Conservation (phyloP, 2,113 vertebrate genomes). For the Ptychochromis oligacanthus region DNA sequence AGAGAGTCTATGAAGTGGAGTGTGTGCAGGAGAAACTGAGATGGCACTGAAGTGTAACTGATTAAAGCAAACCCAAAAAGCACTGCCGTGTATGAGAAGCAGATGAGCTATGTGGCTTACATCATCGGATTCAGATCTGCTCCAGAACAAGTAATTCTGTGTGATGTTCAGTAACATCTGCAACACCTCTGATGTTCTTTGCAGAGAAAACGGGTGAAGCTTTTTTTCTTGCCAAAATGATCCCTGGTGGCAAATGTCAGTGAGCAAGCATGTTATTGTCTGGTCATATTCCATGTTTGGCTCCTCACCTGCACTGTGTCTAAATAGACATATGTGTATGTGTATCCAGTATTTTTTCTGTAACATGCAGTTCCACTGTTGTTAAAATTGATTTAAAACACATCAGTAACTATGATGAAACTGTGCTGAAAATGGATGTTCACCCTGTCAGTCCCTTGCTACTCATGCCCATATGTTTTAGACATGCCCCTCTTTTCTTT, state of each 20-base stretch:
- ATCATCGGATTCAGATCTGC: no score
- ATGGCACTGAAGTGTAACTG: neutral
- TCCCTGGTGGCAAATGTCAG: neutral
- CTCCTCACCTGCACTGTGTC: neutral
- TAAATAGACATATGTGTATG: neutral
- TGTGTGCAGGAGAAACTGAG: no score
- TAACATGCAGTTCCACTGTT: no score
- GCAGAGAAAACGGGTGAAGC: neutral
- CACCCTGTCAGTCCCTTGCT: neutral
- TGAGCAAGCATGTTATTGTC: neutral
- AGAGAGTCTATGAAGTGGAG: no score
- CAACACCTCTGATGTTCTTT: neutral
- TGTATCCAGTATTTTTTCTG: neutral
- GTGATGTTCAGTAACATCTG: neutral
- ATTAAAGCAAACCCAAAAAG: neutral
- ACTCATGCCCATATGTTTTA: neutral
- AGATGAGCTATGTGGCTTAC: no score
- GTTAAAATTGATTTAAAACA: neutral
- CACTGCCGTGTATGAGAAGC: fast-evolving
- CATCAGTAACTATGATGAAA: neutral
- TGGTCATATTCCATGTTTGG: neutral
- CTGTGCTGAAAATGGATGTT: neutral
- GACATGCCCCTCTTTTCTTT: neutral
- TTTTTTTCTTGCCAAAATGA: neutral
- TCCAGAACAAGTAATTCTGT: no score